Conservation (phyloP, 2,888 invertebrate genomes). For the Steinernema scapterisci region DNA sequence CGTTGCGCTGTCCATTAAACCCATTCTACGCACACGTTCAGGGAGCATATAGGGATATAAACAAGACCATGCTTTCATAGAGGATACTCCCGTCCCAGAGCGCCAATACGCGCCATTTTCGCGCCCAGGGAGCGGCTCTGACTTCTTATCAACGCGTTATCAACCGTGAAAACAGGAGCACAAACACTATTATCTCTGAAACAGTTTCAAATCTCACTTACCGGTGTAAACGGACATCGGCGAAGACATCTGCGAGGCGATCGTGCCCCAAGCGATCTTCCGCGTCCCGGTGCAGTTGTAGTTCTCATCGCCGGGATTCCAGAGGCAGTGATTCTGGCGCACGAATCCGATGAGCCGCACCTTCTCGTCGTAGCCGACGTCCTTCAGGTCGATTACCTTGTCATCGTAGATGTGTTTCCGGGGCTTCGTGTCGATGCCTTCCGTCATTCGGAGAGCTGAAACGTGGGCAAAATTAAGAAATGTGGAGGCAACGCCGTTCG, state of each 20-base stretch:
- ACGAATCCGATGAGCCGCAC: background rate
- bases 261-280: background rate
- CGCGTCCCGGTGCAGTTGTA: background rate
- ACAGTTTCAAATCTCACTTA: background rate
- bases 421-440: background rate
- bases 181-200: no score
- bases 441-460: background rate
- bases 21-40: no score
- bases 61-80: no score
- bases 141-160: no score
- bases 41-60: no score
- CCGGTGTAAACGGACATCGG: background rate
- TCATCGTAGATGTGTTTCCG: background rate
- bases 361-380: constrained; percentile 2
- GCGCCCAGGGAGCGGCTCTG: no score
- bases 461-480: no score
- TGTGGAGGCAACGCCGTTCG: background rate
- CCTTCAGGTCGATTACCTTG: background rate
- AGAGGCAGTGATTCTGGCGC: background rate
- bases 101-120: no score
- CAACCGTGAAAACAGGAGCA: no score
- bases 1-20: no score
- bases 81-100: no score
- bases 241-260: background rate
- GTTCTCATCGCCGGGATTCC: background rate